Percentiles rank a stretch among this genome's conserved stretches.
Evolutionary conservation across 2,888 invertebrate genomes (phyloP).

Genomic region (Caenorhabditis sp.): DNA sequence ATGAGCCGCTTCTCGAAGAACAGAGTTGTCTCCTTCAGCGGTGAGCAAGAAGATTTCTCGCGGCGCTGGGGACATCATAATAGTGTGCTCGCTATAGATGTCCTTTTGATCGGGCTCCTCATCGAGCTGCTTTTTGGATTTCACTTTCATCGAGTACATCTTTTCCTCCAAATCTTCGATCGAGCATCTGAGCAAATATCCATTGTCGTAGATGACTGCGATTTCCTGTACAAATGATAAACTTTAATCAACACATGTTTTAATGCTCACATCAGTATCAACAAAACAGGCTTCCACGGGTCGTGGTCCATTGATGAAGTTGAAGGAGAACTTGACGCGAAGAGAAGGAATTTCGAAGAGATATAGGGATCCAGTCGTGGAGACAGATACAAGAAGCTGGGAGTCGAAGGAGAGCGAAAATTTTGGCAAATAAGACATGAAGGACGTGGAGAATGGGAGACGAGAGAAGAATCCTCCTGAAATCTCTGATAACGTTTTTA

Average conservation of each 20-base stretch:
- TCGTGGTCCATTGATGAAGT: conserved; percentile 62
- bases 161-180: conserved; percentile 64
- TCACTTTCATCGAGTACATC: conserved; percentile 58
- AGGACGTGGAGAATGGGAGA: conserved; percentile 65
- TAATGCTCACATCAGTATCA: conserved; percentile 61
- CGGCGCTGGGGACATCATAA: conserved; percentile 64
- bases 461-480: conserved; percentile 65
- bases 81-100: conserved; percentile 61
- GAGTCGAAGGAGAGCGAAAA: conserved; percentile 60
- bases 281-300: conserved; percentile 70
- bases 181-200: conserved; percentile 61
- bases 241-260: background rate
- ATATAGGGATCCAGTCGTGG: conserved; percentile 70
- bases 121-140: conserved; percentile 35
- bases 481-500: conserved; percentile 6
- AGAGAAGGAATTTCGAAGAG: conserved; percentile 69
- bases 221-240: conserved; percentile 65
- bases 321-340: conserved; percentile 29
- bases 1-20: conserved; percentile 67
- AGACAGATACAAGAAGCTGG: conserved; percentile 51
- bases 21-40: conserved; percentile 65
- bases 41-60: conserved; percentile 71
- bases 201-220: conserved; percentile 69
- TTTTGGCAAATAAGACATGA: conserved; percentile 58
- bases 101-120: conserved; percentile 46